phyloP scores from a whole-genome alignment of 92 coral and sea anemone genomes.

The Paramuricea clavata region DNA sequence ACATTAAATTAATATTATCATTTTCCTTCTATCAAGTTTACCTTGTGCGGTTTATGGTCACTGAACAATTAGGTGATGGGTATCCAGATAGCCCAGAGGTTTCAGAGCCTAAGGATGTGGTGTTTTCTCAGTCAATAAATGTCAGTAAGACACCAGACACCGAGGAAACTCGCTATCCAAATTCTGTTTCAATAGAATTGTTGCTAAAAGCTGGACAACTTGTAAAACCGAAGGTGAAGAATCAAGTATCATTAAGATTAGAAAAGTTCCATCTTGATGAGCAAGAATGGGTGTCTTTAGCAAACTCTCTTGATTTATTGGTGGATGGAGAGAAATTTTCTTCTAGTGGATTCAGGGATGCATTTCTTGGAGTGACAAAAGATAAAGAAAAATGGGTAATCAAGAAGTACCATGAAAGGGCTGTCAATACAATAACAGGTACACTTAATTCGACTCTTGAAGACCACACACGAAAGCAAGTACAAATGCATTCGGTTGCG shows the following conservation, averaged over 20 bases:
- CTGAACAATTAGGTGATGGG: background rate
- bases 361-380: conserved; percentile 37
- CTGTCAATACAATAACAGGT: conserved; percentile 20
- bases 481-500: conserved; percentile 64
- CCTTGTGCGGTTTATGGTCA: background rate
- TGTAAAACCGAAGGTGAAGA: conserved; percentile 47
- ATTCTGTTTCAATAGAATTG: conserved; percentile 53
- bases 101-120: background rate
- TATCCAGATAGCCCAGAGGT: background rate
- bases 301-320: conserved; percentile 24
- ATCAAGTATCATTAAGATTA: conserved; percentile 37
- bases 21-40: background rate
- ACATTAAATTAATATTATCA: background rate
- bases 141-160: background rate
- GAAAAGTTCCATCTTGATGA: conserved; percentile 45
- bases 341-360: conserved; percentile 59
- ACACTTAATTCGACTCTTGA: conserved; percentile 14
- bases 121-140: background rate
- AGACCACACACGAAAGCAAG: conserved; percentile 58
- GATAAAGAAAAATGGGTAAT: conserved; percentile 58
- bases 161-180: conserved; percentile 52
- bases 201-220: conserved; percentile 67
- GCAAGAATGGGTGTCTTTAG: conserved; percentile 55
- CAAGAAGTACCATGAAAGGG: conserved; percentile 48
- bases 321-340: conserved; percentile 58